Conservation (phyloP, 2,888 invertebrate species). For the Nemoura dubitans region DNA sequence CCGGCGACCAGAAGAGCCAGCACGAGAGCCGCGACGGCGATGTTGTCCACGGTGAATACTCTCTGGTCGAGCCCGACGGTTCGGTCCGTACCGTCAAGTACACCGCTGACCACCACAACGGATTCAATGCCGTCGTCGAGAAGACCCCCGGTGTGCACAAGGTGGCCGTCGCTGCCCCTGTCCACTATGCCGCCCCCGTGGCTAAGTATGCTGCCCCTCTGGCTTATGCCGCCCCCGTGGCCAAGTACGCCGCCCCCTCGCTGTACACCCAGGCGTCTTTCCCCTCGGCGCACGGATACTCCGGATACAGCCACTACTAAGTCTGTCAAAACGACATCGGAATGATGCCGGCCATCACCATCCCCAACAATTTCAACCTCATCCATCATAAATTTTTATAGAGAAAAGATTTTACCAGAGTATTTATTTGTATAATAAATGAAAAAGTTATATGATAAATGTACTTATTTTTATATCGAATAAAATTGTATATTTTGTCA, state of each 20-base stretch:
- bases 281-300: slow-evolving; percentile 22
- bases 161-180: slow-evolving; percentile 34
- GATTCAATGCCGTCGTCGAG: slow-evolving; percentile 55
- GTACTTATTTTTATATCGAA: slow-evolving; percentile 10
- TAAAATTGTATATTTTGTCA: slow-evolving; percentile 22
- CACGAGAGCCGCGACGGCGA: slow-evolving; percentile 64
- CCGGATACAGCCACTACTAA: slow-evolving; percentile 38
- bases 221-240: slow-evolving; percentile 28
- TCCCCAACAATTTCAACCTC: slow-evolving; percentile 7
- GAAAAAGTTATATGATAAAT: slow-evolving; percentile 25
- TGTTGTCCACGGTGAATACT: slow-evolving; percentile 64
- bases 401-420: neutral
- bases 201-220: slow-evolving; percentile 40
- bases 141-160: slow-evolving; percentile 31
- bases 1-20: slow-evolving; percentile 65
- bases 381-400: slow-evolving; percentile 18
- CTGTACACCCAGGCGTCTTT: slow-evolving; percentile 32
- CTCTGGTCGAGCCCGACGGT: slow-evolving; percentile 65
- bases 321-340: neutral
- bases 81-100: slow-evolving; percentile 64
- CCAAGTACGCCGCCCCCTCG: slow-evolving; percentile 32
- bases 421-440: slow-evolving; percentile 22
- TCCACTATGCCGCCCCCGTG: slow-evolving; percentile 39
- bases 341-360: neutral
- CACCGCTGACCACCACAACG: slow-evolving; percentile 52